A percentile compares a stretch with the other conserved stretches of the same genome.
These are phyloP conservation scores for Paracentrotus lividus DNA, from an alignment of 53 echinoderm and acorn worm genomes.

Conservation along the genomic window DNA sequence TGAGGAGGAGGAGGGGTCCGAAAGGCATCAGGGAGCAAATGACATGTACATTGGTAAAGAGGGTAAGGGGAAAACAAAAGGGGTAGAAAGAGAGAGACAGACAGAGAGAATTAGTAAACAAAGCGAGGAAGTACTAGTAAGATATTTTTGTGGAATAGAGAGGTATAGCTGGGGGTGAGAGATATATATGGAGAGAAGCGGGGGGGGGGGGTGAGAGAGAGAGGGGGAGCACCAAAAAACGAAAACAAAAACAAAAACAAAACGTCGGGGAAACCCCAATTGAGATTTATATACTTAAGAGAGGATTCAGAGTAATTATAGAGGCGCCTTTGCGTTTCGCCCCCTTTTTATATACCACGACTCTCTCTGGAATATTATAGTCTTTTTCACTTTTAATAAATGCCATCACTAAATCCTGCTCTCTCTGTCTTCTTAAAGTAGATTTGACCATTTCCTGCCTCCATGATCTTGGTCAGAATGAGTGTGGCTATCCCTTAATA, in stretches of 20 bases:
- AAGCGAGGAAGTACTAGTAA: too few relatives aligned
- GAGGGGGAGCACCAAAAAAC: not conserved
- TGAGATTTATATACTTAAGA: too few relatives aligned
- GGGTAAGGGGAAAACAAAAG: too few relatives aligned
- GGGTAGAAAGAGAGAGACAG: too few relatives aligned
- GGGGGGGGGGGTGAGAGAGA: not conserved
- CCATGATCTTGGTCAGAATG: not conserved
- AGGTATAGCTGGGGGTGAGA: too few relatives aligned
- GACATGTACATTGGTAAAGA: too few relatives aligned
- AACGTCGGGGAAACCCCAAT: too few relatives aligned
- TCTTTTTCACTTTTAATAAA: not conserved
- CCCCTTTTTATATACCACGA: not conserved
- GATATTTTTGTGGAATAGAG: too few relatives aligned
- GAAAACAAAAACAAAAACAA: not conserved
- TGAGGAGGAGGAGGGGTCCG: too few relatives aligned
- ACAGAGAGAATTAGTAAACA: too few relatives aligned
- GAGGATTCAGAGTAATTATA: not conserved
- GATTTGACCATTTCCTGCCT: conserved; percentile 22
- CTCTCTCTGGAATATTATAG: not conserved
- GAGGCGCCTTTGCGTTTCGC: not conserved
- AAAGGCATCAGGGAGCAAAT: too few relatives aligned
- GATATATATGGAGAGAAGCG: not conserved
- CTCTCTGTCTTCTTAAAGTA: conserved; percentile 11
- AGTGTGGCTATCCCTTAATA: not conserved
- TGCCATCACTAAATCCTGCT: too few relatives aligned